These are phyloP conservation scores for Heliothis peltigera DNA, from an alignment of 2,888 invertebrate species.

Conservation along the genomic window DNA sequence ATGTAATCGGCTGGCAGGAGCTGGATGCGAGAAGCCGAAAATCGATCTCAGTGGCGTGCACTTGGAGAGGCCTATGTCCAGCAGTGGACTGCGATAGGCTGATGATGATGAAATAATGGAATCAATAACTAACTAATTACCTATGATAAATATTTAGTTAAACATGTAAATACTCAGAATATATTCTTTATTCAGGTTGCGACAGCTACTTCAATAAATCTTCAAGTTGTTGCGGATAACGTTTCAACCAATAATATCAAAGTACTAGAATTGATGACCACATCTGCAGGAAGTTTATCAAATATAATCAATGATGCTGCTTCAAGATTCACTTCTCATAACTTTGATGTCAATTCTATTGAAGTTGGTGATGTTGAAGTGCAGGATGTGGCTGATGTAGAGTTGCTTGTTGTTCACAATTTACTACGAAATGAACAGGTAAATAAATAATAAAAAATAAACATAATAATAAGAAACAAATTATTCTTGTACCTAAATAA, in stretches of 20 bases:
- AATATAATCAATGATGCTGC: constrained; percentile 6
- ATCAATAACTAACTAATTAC: too few species aligned
- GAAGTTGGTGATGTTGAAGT: neutral
- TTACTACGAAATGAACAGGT: constrained; percentile 1
- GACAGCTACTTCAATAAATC: neutral
- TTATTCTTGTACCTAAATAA: too few species aligned
- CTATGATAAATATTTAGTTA: neutral
- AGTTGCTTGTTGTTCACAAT: neutral
- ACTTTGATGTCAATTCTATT: constrained; percentile 3
- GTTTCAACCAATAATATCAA: constrained; percentile 3
- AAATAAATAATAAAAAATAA: neutral
- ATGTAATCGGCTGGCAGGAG: too few species aligned
- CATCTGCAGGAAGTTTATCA: constrained; percentile 3
- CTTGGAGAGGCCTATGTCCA: too few species aligned
- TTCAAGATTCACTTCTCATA: neutral
- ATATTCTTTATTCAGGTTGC: constrained; percentile 2
- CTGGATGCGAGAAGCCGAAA: too few species aligned
- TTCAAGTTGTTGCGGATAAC: constrained; percentile 20
- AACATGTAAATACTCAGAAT: neutral
- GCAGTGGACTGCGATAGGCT: too few species aligned
- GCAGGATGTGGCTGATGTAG: neutral
- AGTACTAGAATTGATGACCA: constrained; percentile 2
- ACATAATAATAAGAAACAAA: too few species aligned
- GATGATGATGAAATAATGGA: too few species aligned
- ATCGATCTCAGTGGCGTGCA: too few species aligned